phyloP scores from a whole-genome alignment of 2,888 invertebrate species.

The Nemurella pictetii region DNA sequence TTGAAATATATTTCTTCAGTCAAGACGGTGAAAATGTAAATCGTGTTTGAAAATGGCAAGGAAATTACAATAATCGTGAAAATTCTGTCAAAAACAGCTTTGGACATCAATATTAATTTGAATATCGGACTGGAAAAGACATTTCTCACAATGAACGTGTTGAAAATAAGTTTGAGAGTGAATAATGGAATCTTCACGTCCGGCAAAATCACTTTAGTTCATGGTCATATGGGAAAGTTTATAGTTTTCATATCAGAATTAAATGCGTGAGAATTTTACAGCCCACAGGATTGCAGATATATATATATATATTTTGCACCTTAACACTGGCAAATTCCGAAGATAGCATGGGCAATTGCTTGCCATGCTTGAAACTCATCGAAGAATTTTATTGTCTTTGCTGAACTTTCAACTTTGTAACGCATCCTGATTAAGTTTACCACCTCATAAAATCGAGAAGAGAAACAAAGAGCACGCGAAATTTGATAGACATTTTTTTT shows the following conservation, averaged over 20 bases:
- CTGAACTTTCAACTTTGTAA: slow-evolving; percentile 6
- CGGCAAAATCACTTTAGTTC: no score
- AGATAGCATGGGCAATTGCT: not conserved
- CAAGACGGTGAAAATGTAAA: slow-evolving; percentile 23
- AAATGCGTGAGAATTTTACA: no score
- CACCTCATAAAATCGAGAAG: not conserved
- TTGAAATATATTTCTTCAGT: not conserved
- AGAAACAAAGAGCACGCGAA: not conserved
- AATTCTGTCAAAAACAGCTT: slow-evolving; percentile 23
- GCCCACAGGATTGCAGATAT: no score
- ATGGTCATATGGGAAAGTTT: no score
- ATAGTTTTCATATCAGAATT: no score
- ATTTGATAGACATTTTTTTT: not conserved
- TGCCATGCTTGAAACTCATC: not conserved
- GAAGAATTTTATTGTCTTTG: not conserved
- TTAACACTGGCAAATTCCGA: not conserved
- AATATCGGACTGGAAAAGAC: not conserved
- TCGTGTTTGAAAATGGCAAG: not conserved
- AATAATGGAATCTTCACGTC: no score
- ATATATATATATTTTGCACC: not conserved
- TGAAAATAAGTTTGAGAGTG: no score
- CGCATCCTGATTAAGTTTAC: not conserved
- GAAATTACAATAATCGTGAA: not conserved
- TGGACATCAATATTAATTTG: slow-evolving; percentile 21
- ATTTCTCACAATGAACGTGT: not conserved